Evolutionary conservation across 2,113 vertebrate genomes (phyloP), one percentile per base, ranked within the genome.

Genomic region (Mus spicilegus): DNA sequence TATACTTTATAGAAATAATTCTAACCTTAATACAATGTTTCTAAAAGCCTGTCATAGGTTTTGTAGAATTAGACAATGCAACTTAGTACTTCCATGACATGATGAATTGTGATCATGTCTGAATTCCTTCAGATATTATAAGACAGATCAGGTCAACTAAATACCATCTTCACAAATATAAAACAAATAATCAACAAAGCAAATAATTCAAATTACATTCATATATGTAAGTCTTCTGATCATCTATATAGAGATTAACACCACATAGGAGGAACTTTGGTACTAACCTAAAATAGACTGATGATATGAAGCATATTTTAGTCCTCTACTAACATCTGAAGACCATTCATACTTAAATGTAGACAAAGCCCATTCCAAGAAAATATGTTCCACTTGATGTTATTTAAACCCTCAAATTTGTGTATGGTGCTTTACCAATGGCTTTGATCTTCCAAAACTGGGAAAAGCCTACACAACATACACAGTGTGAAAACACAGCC

Each of bases 391-490:
- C 28, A 61, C 7, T 16, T 85, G 30, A 65, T 93, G n/a, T 10
- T 51, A 14, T 51, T 87, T 70, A 69, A 49, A 51, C 6, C 3
- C 0, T 24, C 7, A 84, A 14, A 90, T 1, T 86, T 6, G 42
- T 86, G 9, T 2, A 4, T 42, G 81, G 73, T 36, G 5, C 6
- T 20, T 89, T 75, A 75, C 46, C 89, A 61, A 51, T 28, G 2
- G 8, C 3, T 56, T 36, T 42, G 16, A 82, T 0, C 58, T 92
- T 63, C 51, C 7, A 78, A 80, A 26, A 90, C 33, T 19, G 39
- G 17, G 1, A 0, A 30, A 13, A 36, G 7, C 4, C 26, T n/a
- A 56, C 2, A 0, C 5, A 72, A 28, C 0, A 0, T 3, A 39
- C 3, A 3, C 17, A 14, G 8, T 33, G 1, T 61, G 33, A 58